Evolutionary conservation across 2,888 invertebrate genomes (phyloP).

Genomic region (Bembecia ichneumoniformis): DNA sequence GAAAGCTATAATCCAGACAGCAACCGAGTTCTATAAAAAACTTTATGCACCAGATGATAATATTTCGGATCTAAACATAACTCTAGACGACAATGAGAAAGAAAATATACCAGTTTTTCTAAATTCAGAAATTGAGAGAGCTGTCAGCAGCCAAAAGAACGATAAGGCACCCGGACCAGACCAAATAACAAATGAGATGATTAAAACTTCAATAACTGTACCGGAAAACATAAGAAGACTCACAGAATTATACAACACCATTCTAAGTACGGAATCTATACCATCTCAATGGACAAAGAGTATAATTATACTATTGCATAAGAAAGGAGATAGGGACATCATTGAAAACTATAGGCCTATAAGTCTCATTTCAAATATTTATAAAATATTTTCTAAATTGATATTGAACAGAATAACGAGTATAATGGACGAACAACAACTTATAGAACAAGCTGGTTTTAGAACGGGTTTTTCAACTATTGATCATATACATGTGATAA

Average conservation of each 20-base stretch:
- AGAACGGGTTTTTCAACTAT: too few species aligned
- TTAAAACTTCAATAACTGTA: constrained; percentile 1
- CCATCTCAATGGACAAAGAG: constrained; percentile 14
- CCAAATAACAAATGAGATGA: too few species aligned
- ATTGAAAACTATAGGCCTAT: constrained; percentile 16
- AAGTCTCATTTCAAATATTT: constrained; percentile 12
- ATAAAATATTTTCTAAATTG: constrained; percentile 14
- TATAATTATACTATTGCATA: constrained; percentile 13
- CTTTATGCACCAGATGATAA: too few species aligned
- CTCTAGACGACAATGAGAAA: too few species aligned
- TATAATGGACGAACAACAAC: constrained; percentile 13
- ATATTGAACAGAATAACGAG: constrained; percentile 9
- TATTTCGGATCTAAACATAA: too few species aligned
- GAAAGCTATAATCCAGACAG: too few species aligned
- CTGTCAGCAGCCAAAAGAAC: too few species aligned
- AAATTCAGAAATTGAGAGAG: too few species aligned
- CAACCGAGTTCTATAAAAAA: too few species aligned
- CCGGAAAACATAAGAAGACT: not conserved
- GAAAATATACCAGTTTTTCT: too few species aligned
- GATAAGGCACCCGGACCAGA: too few species aligned
- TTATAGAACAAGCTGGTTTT: constrained; percentile 14
- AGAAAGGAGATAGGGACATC: constrained; percentile 14
- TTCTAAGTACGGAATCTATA: constrained; percentile 11
- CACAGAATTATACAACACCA: constrained; percentile 11
- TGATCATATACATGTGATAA: too few species aligned